Evolutionary conservation across 2,797 vertebrate species (phyloP).

Genomic region (Stomatorhinus walkeri): DNA sequence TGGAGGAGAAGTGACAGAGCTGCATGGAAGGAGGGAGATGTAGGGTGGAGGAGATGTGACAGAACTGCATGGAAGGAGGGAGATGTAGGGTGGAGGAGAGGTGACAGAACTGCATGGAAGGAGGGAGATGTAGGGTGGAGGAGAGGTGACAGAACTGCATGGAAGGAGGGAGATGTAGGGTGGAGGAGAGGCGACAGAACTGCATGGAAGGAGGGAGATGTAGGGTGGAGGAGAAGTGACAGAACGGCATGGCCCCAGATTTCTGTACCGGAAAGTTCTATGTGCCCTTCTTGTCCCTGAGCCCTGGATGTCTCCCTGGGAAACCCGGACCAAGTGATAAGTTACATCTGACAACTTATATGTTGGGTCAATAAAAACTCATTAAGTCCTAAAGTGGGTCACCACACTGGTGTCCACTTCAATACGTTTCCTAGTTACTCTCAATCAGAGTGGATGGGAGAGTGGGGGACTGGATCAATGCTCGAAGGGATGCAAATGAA

Average conservation of each 20-base stretch:
- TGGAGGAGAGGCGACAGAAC: neutral
- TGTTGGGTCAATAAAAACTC: slow-evolving; percentile 73
- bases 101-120: neutral
- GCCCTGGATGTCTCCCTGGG: slow-evolving; percentile 14
- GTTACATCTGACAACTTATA: slow-evolving; percentile 62
- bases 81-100: neutral
- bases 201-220: slow-evolving; percentile 10
- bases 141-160: neutral
- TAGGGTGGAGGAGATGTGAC: neutral
- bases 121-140: neutral
- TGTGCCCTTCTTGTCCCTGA: neutral
- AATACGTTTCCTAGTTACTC: slow-evolving; percentile 45
- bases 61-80: slow-evolving; percentile 4
- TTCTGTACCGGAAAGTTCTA: neutral
- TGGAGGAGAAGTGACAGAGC: neutral
- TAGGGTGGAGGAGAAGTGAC: neutral
- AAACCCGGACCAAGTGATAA: slow-evolving; percentile 63
- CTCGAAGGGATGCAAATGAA: slow-evolving; percentile 39
- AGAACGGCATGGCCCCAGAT: slow-evolving; percentile 10
- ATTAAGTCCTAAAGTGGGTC: slow-evolving; percentile 67
- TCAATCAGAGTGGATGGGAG: slow-evolving; percentile 39
- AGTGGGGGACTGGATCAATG: slow-evolving; percentile 35
- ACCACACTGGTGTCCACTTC: slow-evolving; percentile 42
- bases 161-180: neutral
- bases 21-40: slow-evolving; percentile 7